Evolutionary conservation across 2,797 vertebrate genomes (phyloP), one percentile per base, ranked within the genome.

Genomic region (Picus viridis): DNA sequence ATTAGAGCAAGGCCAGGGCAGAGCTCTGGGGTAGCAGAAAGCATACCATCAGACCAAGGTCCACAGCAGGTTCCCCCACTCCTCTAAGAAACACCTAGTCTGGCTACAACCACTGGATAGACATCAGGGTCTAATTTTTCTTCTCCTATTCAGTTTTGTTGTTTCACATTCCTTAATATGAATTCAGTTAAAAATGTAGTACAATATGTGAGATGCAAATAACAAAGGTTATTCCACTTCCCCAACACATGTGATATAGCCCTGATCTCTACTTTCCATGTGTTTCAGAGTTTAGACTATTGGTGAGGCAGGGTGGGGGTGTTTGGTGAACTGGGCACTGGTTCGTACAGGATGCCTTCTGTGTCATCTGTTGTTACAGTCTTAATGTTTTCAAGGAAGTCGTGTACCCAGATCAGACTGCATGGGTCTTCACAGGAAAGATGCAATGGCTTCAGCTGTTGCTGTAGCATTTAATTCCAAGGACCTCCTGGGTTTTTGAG

Each of bases 251-350:
- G 16, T 49, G 36, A 11, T 5, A 39, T 39, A 39, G 39, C 39
- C 39, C 43, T 2, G 1, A 29, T 57, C 70, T 75, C 34, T 62
- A 16, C 36, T 83, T 74, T 27, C 65, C 22, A 3, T 1, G 1
- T 57, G 41, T 45, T 62, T 53, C n/a, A 45, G 75, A 36, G 26
- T 26, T 77, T 8, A 67, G 16, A 22, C 41, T 57, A 12, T 18
- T 67, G 62, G 34, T 0, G 4, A 45, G 65, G n/a, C 49, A 23
- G 59, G 67, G 36, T 0, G 1, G 43, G 13, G 29, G 5, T 67
- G 41, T 36, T 47, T 43, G 32, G 23, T 16, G 12, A 54, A 54
- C 18, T 13, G 36, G 36, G 23, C 51, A 68, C 16, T 18, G 5
- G n/a, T 78, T 77, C 32, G 19, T 34, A 58, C 11, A 24, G 62